Conservation (phyloP, 1,140 invertebrate genomes). For the Augochlora pura region DNA sequence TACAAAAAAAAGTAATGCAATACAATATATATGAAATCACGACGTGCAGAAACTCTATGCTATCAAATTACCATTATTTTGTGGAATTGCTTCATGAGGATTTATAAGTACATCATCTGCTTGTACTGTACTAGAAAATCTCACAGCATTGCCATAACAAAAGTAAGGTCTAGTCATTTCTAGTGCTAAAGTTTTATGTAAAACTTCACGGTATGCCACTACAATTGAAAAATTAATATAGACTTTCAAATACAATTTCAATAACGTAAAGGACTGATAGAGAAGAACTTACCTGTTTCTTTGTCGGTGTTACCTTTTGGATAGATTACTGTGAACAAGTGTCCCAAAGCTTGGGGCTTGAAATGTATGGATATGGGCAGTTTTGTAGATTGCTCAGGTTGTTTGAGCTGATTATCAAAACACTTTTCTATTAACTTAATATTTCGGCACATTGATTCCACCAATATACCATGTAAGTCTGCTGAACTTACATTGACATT, state of each 20-base stretch:
- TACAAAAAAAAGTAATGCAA: neutral
- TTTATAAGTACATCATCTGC: conserved; percentile 84
- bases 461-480: conserved; percentile 86
- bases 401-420: conserved; percentile 81
- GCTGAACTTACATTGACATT: conserved; percentile 83
- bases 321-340: conserved; percentile 88
- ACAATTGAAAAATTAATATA: conserved; percentile 68
- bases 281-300: conserved; percentile 81
- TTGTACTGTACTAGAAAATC: conserved; percentile 80
- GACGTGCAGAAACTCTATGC: neutral
- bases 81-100: conserved; percentile 84
- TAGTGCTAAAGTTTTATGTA: conserved; percentile 87
- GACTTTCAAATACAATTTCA: conserved; percentile 41
- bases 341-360: conserved; percentile 83
- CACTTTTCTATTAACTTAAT: conserved; percentile 84
- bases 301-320: conserved; percentile 83
- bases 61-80: conserved; percentile 77
- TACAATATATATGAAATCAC: neutral
- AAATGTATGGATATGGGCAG: conserved; percentile 72
- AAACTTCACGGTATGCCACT: conserved; percentile 83
- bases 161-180: conserved; percentile 86
- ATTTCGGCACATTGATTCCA: conserved; percentile 86
- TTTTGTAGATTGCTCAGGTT: conserved; percentile 43
- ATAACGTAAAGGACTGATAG: conserved; percentile 19
- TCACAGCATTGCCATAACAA: conserved; percentile 84